Base-by-base conservation (phyloP, 2,888 invertebrate species). In the Hemistola chrysoprasaria region DNA sequence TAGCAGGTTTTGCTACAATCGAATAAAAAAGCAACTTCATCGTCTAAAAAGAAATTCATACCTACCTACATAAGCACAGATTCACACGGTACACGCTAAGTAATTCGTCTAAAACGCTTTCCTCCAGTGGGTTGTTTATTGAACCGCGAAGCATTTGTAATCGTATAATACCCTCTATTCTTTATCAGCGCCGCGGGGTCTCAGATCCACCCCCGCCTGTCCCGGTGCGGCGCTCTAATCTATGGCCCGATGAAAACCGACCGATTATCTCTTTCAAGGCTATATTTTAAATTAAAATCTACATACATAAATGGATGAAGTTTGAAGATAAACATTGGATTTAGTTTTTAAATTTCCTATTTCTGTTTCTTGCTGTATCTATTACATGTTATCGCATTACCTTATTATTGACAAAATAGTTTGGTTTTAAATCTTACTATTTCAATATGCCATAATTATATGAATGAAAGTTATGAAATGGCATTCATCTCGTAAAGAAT, bases 161-260 rank as follows among this genome's bases (percentile, higher is more conserved):
- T 86, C 88, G 87, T 87, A 88, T 90, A 90, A 89, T 89, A 88
- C 89, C 86, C 85, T 77, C 85, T 84, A 82, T 90, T 88, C 88
- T 88, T 88, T 90, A 90, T 90, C 89, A 86, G 81, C 62, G 61
- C 60, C 68, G 79, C 78, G 71, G 75, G 64, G 68, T 66, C 65
- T 59, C 71, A 69, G 68, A 62, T 70, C 72, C 70, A 62, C 74
- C 78, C 76, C 73, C 70, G 56, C 57, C 60, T 2, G 16, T 4
- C 16, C 3, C 2, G 16, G 16, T 3, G 16, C n/a, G n/a, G n/a
- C n/a, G 16, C 16, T 58, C 59, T 77, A 81, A 83, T 78, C 75
- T 77, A 83, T 78, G 77, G 78, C 77, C 68, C 71, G 78, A 75
- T 69, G 80, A 85, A 80, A 82, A 71, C 78, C 72, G 69, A 69